Evolutionary conservation across 2,113 vertebrate species (phyloP), one percentile per base, ranked within the genome.

Genomic region (Clarias magur): DNA sequence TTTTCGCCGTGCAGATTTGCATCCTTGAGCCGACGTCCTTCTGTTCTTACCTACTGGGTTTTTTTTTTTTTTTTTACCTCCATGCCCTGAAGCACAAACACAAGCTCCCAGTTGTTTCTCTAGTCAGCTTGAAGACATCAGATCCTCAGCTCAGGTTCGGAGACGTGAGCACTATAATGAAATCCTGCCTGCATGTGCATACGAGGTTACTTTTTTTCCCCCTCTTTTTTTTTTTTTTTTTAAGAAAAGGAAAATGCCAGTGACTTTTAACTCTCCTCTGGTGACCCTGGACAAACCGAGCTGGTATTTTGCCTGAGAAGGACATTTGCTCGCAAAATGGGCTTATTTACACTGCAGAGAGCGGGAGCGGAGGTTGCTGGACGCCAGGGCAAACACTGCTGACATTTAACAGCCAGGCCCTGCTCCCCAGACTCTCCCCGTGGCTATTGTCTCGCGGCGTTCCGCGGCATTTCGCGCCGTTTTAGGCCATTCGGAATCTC

Each of bases 391-490:
- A 87, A 87, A 87, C 86, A 83, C 78, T 59, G 57, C 70, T 87
- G 86, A 87, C 86, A 87, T 87, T 87, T 87, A 87, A 48, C 86
- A 70, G 85, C 65, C 54, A 81, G 85, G 63, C 78, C 54, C 54
- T 72, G 54, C 21, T 57, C 65, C 60, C 59, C 72, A 38, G 27
- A 16, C 38, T 54, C 59, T 60, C 42, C 85, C 56, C 9, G 2
- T 12, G 79, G 67, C 79, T 59, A n/a, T 23, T 82, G 86, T 63
- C 86, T 76, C 21, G 7, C 17, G 63, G 30, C 4, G 80, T 54
- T 65, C 34, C 6, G 12, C 25, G 65, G 54, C 78, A 81, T 86
- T 86, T 86, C 63, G 10, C 4, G 42, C 42, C 25, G 73, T 85
- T 85, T 79, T 25, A 9, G 25, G 23, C 30, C 65, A 27, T 70